Percentiles rank a stretch among this genome's conserved stretches.
phyloP scores from a whole-genome alignment of 1,140 invertebrate genomes.

The Carposina sasakii region DNA sequence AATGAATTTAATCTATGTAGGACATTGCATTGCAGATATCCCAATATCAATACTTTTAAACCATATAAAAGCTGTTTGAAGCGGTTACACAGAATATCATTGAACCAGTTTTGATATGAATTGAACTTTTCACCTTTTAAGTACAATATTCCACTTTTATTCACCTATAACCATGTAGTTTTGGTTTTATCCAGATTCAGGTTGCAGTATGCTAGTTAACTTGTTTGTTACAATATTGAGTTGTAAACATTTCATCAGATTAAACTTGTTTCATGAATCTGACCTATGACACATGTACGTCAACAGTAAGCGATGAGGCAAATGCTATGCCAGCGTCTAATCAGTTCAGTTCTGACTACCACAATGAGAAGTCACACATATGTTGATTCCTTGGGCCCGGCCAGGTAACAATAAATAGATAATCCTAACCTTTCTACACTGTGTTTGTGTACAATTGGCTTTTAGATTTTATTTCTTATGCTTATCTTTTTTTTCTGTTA shows the following conservation, averaged over 20 bases:
- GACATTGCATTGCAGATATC: slow-evolving; percentile 20
- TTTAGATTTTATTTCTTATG: slow-evolving; percentile 20
- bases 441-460: slow-evolving; percentile 1
- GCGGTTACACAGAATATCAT: slow-evolving; percentile 15
- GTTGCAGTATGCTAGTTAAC: too few species aligned
- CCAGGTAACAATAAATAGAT: slow-evolving; percentile 51
- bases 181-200: too few species aligned
- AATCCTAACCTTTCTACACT: too few species aligned
- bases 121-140: too few species aligned
- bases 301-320: slow-evolving; percentile 68
- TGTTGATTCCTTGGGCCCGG: slow-evolving; percentile 59
- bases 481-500: not conserved
- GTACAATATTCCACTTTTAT: too few species aligned
- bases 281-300: slow-evolving; percentile 63
- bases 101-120: slow-evolving; percentile 26
- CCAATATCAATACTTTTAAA: slow-evolving; percentile 21
- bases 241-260: too few species aligned
- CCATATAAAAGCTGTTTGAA: slow-evolving; percentile 18
- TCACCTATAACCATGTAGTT: too few species aligned
- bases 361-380: slow-evolving; percentile 68
- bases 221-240: too few species aligned
- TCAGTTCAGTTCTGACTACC: slow-evolving; percentile 59
- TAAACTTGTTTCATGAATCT: slow-evolving; percentile 21
- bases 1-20: slow-evolving; percentile 24
- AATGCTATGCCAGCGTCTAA: slow-evolving; percentile 49